These are phyloP conservation scores for Xanthorhoe designata DNA, from an alignment of 2,888 invertebrate species.

Conservation along the genomic window DNA sequence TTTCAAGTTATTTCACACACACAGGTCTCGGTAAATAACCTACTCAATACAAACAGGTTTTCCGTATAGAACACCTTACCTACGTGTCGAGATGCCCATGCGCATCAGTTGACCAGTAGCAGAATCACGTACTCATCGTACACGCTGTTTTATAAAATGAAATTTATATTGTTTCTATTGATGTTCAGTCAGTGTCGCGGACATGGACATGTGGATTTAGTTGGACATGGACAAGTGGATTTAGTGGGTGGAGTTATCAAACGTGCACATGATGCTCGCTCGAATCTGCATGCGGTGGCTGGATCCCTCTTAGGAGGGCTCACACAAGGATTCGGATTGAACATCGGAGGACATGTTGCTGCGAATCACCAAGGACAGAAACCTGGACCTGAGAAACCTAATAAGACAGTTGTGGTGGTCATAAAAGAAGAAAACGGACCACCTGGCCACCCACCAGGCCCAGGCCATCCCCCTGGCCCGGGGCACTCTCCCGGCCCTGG, in stretches of 20 bases:
- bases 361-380: conserved; percentile 36
- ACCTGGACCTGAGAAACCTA: conserved; percentile 42
- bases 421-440: conserved; percentile 47
- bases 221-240: conserved; percentile 47
- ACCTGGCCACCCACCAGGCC: not conserved
- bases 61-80: conserved; percentile 45
- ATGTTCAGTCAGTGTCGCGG: conserved; percentile 49
- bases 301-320: conserved; percentile 59
- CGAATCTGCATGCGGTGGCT: conserved; percentile 57
- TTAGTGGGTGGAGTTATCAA: conserved; percentile 52
- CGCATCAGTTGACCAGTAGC: conserved; percentile 53
- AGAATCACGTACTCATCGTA: conserved; percentile 42
- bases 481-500: conserved; percentile 22
- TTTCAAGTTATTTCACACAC: conserved; percentile 20
- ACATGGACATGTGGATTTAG: conserved; percentile 39
- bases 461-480: conserved; percentile 25
- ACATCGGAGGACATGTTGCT: conserved; percentile 50
- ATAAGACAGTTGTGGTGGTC: conserved; percentile 55
- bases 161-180: conserved; percentile 48
- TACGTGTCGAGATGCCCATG: conserved; percentile 49
- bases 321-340: conserved; percentile 51
- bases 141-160: conserved; percentile 23
- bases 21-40: conserved; percentile 32
- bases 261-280: conserved; percentile 53
- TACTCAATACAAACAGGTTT: conserved; percentile 53